Evolutionary conservation across 2,888 invertebrate species (phyloP), one percentile per base, ranked within the genome.

Genomic region (Acanthosoma haemorrhoidale): DNA sequence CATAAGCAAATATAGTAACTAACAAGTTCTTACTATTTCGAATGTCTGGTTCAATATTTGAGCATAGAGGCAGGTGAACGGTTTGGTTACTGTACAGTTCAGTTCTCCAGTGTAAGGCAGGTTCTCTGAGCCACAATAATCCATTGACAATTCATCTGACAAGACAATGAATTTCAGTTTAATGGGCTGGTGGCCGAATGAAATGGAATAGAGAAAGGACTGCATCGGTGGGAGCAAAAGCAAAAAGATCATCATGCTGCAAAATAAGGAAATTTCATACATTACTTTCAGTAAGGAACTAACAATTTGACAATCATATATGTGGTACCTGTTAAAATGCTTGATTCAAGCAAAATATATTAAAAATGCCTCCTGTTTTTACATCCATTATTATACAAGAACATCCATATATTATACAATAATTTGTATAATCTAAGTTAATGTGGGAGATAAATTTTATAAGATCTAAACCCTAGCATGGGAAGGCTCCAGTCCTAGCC

Each of bases 141-240:
- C 6, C 4, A n/a, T 11, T 32, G 80, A 78, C 2, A 86, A 84
- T 79, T 96, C 95, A 75, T 90, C 82, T 81, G 95, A 94, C 18
- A 92, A 88, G 25, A 94, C 85, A 0, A 90, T 92, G 41, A 96
- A 79, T 61, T 85, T 86, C 0, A 96, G 82, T 16, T 89, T 88
- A 6, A 83, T 82, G 0, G 93, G 93, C 78, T 92, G 90, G 77
- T 90, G 90, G n/a, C 94, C 94, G 75, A 94, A 91, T 21, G 94
- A 90, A 58, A 90, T 81, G 78, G 94, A 94, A 82, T 95, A 95
- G 57, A 96, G 81, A 32, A 94, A 82, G 77, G 92, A 92, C 82
- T 95, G 94, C 4, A 90, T 84, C 2, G 92, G 86, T 0, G 96
- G 95, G 61, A 96, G 83, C 8, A 91, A 88, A 74, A 94, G 87